Evolutionary conservation across 35 echinoderm and acorn worm species (phyloP).

Genomic region (Stichopus chloronotus): DNA sequence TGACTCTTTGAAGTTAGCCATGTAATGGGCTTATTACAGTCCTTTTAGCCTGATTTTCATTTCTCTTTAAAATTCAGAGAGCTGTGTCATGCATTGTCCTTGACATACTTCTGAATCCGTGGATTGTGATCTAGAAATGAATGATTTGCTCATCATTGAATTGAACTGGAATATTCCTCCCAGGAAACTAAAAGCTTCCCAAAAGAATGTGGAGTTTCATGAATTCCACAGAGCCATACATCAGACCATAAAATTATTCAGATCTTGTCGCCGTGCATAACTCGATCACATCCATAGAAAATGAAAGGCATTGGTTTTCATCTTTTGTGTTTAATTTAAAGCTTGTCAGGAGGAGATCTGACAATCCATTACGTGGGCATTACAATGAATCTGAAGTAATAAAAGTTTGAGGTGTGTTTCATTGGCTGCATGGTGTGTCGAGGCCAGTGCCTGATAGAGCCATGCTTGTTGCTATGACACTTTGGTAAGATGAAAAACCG

Average conservation of each 20-base stretch:
- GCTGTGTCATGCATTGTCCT: not conserved
- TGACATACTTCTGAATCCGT: not conserved
- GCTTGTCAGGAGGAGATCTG: too few relatives aligned
- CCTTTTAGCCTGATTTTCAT: not conserved
- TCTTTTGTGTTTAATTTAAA: too few relatives aligned
- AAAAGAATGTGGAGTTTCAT: not conserved
- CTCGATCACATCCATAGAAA: too few relatives aligned
- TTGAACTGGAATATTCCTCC: not conserved
- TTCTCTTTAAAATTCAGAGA: not conserved
- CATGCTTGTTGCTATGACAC: not conserved
- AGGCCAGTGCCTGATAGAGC: not conserved
- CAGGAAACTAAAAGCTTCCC: not conserved
- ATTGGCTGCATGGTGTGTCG: not conserved
- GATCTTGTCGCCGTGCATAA: not conserved
- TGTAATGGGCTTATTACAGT: not conserved
- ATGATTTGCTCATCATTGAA: not conserved
- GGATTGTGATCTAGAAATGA: not conserved
- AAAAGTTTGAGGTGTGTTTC: not conserved
- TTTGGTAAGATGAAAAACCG: not conserved
- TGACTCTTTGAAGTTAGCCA: not conserved
- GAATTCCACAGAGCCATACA: not conserved
- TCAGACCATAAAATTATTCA: not conserved
- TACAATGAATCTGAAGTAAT: not conserved
- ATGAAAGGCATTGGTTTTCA: too few relatives aligned
- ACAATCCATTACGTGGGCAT: not conserved